Percentiles rank a stretch among this genome's conserved stretches.
Conservation (phyloP, 2,888 invertebrate genomes). For the Polia nebulosa region DNA sequence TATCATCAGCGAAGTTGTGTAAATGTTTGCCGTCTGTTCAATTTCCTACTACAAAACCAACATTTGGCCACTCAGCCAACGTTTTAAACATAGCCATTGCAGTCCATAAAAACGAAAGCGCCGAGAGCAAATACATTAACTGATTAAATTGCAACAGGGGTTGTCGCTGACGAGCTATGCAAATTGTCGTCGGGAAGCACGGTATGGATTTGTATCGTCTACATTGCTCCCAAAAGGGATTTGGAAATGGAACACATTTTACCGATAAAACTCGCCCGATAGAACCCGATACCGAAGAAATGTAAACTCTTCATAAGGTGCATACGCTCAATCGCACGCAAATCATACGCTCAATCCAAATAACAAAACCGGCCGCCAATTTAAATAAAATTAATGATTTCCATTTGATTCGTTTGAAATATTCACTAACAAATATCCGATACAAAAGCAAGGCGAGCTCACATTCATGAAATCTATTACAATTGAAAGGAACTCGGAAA, state of each 20-base stretch:
- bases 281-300: conserved; percentile 32
- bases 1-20: conserved; percentile 24
- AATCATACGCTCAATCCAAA: conserved; percentile 17
- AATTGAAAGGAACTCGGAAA: conserved; percentile 77
- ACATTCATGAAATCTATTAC: conserved; percentile 81
- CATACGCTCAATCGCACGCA: too few species aligned
- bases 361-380: conserved; percentile 40
- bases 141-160: conserved; percentile 84
- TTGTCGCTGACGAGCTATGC: conserved; percentile 73
- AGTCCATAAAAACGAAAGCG: conserved; percentile 80
- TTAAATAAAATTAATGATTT: conserved; percentile 62
- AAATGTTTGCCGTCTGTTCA: conserved; percentile 52
- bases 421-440: conserved; percentile 64
- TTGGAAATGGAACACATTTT: conserved; percentile 64
- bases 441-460: conserved; percentile 66
- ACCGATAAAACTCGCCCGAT: conserved; percentile 64
- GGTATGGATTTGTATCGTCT: conserved; percentile 68
- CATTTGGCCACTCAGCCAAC: conserved; percentile 53
- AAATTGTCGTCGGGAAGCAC: conserved; percentile 70
- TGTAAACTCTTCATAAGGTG: conserved; percentile 6
- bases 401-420: conserved; percentile 57
- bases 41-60: conserved; percentile 53
- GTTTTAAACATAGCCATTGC: conserved; percentile 75
- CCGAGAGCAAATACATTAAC: conserved; percentile 83
- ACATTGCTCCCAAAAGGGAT: conserved; percentile 64